Percentiles rank a stretch among this genome's conserved stretches.
phyloP scores from a whole-genome alignment of 2,797 vertebrate genomes.

The Meda fulgida region DNA sequence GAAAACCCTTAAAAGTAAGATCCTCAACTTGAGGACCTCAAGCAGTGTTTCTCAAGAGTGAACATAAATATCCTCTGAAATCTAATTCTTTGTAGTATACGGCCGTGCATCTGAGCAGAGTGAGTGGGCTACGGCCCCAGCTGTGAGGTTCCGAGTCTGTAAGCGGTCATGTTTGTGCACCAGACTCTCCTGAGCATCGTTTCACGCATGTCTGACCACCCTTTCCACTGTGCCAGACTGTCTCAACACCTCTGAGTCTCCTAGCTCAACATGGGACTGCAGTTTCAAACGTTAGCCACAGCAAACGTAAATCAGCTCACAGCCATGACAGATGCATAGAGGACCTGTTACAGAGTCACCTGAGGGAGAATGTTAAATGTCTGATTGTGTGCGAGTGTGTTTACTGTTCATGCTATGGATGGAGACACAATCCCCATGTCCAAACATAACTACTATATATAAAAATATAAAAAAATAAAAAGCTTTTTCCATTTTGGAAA shows the following conservation, averaged over 20 bases:
- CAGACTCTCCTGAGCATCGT: constrained; percentile 64
- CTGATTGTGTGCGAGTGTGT: constrained; percentile 47
- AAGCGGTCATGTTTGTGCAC: constrained; percentile 65
- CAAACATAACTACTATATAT: background rate
- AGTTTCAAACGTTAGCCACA: constrained; percentile 68
- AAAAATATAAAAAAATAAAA: no score
- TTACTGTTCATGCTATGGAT: constrained; percentile 46
- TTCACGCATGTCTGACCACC: constrained; percentile 67
- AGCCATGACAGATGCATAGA: constrained; percentile 47
- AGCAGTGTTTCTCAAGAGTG: background rate
- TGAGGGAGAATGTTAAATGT: constrained; percentile 41
- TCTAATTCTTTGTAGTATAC: background rate
- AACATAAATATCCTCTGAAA: constrained; percentile 16
- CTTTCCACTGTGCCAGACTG: constrained; percentile 70
- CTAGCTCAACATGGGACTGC: constrained; percentile 64
- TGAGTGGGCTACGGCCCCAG: constrained; percentile 41
- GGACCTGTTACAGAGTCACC: constrained; percentile 42
- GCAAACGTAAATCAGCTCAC: constrained; percentile 68
- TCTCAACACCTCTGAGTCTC: constrained; percentile 68
- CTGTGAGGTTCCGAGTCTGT: constrained; percentile 59
- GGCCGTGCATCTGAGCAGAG: constrained; percentile 9
- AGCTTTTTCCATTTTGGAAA: background rate
- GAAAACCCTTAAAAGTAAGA: background rate
- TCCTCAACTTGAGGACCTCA: no score
- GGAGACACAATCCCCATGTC: background rate